Evolutionary conservation across 2,113 vertebrate species (phyloP).

Genomic region (Columba janthina): DNA sequence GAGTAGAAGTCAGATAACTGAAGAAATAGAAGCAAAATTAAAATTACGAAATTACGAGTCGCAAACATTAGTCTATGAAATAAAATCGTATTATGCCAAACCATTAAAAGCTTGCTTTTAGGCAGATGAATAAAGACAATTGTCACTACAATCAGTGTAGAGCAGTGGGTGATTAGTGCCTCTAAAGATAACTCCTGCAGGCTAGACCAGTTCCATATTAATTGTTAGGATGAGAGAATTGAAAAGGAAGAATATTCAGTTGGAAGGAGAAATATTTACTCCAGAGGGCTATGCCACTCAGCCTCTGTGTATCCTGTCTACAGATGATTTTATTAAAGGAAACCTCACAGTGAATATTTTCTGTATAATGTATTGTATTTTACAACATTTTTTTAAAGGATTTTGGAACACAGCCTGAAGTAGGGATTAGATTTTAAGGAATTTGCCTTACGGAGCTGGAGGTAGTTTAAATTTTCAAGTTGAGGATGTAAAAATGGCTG

Average conservation of each 20-base stretch:
- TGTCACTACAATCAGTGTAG: background rate
- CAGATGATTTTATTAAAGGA: background rate
- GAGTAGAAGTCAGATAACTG: background rate
- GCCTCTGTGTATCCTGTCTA: background rate
- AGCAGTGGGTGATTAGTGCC: background rate
- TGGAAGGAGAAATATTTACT: slow-evolving; percentile 9
- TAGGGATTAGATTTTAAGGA: slow-evolving; percentile 51
- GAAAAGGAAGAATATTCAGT: background rate
- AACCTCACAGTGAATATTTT: background rate
- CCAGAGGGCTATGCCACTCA: background rate
- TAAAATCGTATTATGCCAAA: background rate
- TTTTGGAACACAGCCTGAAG: background rate
- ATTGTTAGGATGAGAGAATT: background rate
- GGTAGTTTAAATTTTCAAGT: slow-evolving; percentile 61
- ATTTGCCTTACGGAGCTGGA: background rate
- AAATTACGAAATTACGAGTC: background rate
- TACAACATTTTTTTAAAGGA: background rate
- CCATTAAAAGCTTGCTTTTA: slow-evolving; percentile 10
- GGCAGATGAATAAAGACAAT: background rate
- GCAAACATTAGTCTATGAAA: background rate
- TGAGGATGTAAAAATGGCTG: slow-evolving; percentile 55
- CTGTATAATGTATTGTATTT: background rate
- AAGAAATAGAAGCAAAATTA: background rate
- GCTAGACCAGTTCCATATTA: background rate
- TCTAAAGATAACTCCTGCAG: slow-evolving; percentile 8